Evolutionary conservation across 2,113 vertebrate genomes (phyloP).

Genomic region (Meles meles): DNA sequence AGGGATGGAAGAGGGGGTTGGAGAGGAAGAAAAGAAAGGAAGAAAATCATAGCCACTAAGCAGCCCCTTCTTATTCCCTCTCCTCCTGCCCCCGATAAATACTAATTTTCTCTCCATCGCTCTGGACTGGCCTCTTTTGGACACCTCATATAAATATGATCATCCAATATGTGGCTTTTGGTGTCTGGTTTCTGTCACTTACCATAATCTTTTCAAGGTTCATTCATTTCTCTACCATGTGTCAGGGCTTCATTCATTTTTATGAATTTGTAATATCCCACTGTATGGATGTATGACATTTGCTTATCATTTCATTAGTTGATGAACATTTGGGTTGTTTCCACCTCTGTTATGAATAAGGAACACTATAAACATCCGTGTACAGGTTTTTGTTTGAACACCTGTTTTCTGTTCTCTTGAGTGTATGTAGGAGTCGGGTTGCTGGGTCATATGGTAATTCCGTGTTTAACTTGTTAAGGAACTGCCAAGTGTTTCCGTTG

Average conservation of each 20-base stretch:
- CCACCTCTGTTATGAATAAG: neutral
- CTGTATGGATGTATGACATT: neutral
- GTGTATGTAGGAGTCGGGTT: neutral
- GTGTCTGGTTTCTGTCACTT: neutral
- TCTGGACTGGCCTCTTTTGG: neutral
- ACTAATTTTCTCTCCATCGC: neutral
- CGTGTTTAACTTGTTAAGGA: neutral
- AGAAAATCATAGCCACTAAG: neutral
- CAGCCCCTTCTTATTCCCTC: neutral
- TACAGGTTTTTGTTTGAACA: neutral
- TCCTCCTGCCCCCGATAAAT: neutral
- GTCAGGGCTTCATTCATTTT: neutral
- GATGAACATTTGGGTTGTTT: neutral
- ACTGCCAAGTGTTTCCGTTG: neutral
- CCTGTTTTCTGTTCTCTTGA: neutral
- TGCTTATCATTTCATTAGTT: neutral
- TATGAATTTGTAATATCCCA: neutral
- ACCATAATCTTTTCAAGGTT: neutral
- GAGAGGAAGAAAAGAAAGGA: too few species aligned
- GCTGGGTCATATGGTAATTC: neutral
- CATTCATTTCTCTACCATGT: too few species aligned
- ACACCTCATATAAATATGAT: neutral
- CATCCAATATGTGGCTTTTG: neutral
- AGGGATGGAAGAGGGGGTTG: rapidly evolving
- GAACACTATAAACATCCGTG: neutral